phyloP scores from a whole-genome alignment of 2,888 invertebrate genomes.

The Trichogramma evanescens region DNA sequence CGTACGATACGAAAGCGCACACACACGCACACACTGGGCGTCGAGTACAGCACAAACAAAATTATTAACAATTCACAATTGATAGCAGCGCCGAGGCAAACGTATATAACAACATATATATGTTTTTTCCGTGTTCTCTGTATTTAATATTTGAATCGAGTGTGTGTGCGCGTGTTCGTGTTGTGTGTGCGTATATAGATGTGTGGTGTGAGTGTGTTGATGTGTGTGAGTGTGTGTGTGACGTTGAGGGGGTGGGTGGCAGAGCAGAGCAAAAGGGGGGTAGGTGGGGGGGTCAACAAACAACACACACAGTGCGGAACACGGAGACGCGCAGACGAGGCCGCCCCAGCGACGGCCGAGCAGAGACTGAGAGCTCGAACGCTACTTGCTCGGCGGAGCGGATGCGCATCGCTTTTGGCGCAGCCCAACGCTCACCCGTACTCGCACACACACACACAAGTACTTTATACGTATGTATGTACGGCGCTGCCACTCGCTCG shows the following conservation, averaged over 20 bases:
- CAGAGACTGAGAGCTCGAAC: constrained; percentile 40
- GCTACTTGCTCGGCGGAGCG: constrained; percentile 32
- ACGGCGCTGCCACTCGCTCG: background rate
- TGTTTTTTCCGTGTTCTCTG: too few species aligned
- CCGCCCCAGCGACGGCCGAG: constrained; percentile 41
- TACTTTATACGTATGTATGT: background rate
- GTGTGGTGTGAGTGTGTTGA: too few species aligned
- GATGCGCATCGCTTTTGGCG: constrained; percentile 24
- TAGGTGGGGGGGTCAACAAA: constrained; percentile 23
- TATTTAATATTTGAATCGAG: too few species aligned
- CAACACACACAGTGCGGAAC: constrained; percentile 20
- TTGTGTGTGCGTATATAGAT: too few species aligned
- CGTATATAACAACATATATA: too few species aligned
- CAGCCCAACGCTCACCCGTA: constrained; percentile 12
- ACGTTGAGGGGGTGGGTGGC: constrained; percentile 1
- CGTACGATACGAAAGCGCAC: too few species aligned
- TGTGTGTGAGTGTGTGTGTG: background rate
- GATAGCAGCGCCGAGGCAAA: too few species aligned
- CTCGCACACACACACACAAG: constrained; percentile 8
- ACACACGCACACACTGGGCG: too few species aligned
- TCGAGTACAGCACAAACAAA: too few species aligned
- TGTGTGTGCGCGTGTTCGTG: too few species aligned
- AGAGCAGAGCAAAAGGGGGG: constrained; percentile 17
- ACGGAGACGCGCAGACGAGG: constrained; percentile 28
- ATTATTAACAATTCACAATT: too few species aligned